Base-by-base conservation (phyloP, 2,888 invertebrate species). In the Bhutanitis thaidina region DNA sequence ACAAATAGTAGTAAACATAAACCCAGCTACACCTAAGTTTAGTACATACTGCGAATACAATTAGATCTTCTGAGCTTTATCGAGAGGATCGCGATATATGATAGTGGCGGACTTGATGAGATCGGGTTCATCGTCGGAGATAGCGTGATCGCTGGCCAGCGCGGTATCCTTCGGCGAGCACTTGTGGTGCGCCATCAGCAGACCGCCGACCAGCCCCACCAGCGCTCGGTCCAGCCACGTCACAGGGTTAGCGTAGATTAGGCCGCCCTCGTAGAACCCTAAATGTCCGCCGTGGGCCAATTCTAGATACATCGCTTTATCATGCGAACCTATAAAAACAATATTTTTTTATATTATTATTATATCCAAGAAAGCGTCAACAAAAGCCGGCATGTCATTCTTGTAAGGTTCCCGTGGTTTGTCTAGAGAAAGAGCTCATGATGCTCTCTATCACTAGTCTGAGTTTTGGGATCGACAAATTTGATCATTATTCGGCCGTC, bases 201-300 rank as follows among this genome's bases (percentile, higher is more conserved):
- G 74, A 1, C 95, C 94, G 9, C 95, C 95, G 1, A 94, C 93
- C 53, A 96, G 88, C 1, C 96, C 93, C 1, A 97, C 94, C n/a
- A 97, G 86, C 0, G 96, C 93, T 38, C 96, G 93, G 85, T 98
- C 98, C 54, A 98, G 85, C 98, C 98, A 98, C 53, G 97, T 97
- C 51, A 97, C 94, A 0, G 96, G 95, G 72, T 96, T 95, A 0
- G 98, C 97, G 77, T 96, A 94, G 1, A 97, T 73, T 20, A 94
- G 81, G 13, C 97, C 97, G 8, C 97, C 97, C 83, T 98, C 98
- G 77, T 97, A 97, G 83, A 97, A 98, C 14, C 98, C 98, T 58
- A 98, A 90, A 82, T 98, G 98, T 3, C 98, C 98, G 9, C 98
- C 98, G 76, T 98, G 97, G 8, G 96, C 94, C 16, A 97, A 85